Evolutionary conservation across 2,113 vertebrate genomes (phyloP), one percentile per base, ranked within the genome.

Genomic region (Neolamprologus kungweensis): DNA sequence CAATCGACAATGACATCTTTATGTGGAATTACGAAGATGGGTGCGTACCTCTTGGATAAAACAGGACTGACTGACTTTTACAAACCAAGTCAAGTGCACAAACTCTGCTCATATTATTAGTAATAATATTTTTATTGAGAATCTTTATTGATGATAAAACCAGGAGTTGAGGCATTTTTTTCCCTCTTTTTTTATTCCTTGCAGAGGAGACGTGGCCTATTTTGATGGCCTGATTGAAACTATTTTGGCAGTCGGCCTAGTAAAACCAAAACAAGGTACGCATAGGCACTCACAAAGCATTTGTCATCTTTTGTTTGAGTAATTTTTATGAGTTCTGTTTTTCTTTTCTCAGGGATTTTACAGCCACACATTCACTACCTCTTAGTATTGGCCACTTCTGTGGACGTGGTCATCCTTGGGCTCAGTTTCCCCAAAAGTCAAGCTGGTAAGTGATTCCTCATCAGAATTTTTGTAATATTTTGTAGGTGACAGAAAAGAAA

Each of bases 11-110:
- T 79, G 98, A 99, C 90, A 99, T 99, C 84, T 99, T 99, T 89
- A 97, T 99, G 97, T 99, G 98, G 98, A 99, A 98, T 95, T 99
- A 98, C 54, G 98, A 99, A 93, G 99, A 99, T 3, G 99, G 98
- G 99, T 99, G 95, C 84, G 95, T 92, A 80, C 13, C 33, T 54
- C 31, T 79, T 14, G 26, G 16, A 50, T 57, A 58, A 12, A 35
- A 12, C 11, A 13, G 16, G 16, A 50, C 16, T 78, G 42, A 78
- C 60, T 65, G 63, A 68, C 26, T 31, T 78, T 50, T 78, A 51
- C 68, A 53, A 50, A 78, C 26, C 9, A 50, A 13, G n/a, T 73
- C 51, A 33, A 31, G 12, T 17, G 17, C 10, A 23, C 47, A 37
- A 57, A 79, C 16, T 35, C 9, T 37, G 21, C 50, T 47, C n/a